phyloP scores from a whole-genome alignment of 1,140 invertebrate species.

The Drosophila lowei region DNA sequence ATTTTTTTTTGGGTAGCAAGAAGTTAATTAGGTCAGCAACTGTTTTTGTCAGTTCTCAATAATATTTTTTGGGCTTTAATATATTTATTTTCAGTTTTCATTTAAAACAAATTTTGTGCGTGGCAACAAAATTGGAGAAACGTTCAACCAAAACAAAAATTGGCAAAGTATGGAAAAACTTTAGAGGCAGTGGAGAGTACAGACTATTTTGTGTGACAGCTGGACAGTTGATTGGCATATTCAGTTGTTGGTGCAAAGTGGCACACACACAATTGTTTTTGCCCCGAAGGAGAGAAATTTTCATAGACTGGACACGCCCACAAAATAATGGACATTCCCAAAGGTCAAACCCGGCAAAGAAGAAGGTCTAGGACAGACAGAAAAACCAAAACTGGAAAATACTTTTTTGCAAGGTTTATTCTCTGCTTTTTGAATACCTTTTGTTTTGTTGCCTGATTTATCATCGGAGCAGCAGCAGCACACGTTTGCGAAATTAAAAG shows the following conservation, averaged over 20 bases:
- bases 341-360: conserved; percentile 13
- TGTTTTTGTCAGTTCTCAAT: conserved; percentile 76
- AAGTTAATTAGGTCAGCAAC: conserved; percentile 76
- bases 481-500: conserved; percentile 47
- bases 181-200: conserved; percentile 47
- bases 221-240: conserved; percentile 69
- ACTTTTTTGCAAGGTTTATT: conserved; percentile 36
- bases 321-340: conserved; percentile 10
- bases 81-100: conserved; percentile 8
- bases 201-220: conserved; percentile 46
- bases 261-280: conserved; percentile 51
- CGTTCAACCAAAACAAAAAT: conserved; percentile 21
- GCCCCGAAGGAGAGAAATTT: conserved; percentile 25
- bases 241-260: conserved; percentile 73
- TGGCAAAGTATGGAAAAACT: conserved; percentile 50
- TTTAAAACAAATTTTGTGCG: conserved; percentile 37
- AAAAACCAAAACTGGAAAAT: conserved; percentile 23
- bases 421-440: conserved; percentile 22
- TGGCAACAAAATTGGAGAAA: conserved; percentile 52
- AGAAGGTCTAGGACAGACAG: conserved; percentile 16
- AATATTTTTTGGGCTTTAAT: conserved; percentile 37
- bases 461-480: conserved; percentile 13
- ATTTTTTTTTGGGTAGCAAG: conserved; percentile 39
- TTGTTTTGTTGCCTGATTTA: conserved; percentile 38
- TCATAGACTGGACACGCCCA: conserved; percentile 16